These are phyloP conservation scores for Lepeophtheirus salmonis DNA, from an alignment of 1,140 invertebrate genomes.

Conservation along the genomic window DNA sequence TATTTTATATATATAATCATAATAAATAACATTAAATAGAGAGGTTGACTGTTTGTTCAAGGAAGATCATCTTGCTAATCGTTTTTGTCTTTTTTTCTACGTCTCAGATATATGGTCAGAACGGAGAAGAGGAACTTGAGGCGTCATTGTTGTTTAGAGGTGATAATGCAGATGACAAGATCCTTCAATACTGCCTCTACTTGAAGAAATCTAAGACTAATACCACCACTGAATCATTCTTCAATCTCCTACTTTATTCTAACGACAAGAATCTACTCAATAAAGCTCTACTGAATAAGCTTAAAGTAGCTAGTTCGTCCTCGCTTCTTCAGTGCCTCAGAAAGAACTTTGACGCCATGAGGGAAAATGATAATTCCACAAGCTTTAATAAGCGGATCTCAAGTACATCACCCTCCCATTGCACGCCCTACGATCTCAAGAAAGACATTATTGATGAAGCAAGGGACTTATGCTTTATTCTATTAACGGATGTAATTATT, in stretches of 20 bases:
- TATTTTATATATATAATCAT: no score
- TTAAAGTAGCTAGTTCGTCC: background rate
- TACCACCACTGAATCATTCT: no score
- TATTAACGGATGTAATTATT: background rate
- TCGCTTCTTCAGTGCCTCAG: background rate
- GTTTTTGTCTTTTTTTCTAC: background rate
- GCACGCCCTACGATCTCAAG: background rate
- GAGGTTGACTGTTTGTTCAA: no score
- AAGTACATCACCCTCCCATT: background rate
- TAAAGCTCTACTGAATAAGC: background rate
- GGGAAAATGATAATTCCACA: no score
- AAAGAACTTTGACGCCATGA: no score
- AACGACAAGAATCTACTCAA: background rate
- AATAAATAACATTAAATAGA: no score
- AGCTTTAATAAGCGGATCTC: background rate
- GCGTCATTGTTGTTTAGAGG: background rate
- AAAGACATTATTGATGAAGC: background rate
- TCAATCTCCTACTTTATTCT: background rate
- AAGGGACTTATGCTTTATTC: background rate
- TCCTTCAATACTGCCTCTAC: background rate
- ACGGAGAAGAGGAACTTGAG: background rate
- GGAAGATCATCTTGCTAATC: no score
- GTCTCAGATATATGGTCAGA: background rate
- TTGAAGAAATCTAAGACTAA: background rate
- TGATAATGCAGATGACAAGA: background rate